Conservation (phyloP, 2,797 vertebrate genomes). For the Girardinus metallicus region DNA sequence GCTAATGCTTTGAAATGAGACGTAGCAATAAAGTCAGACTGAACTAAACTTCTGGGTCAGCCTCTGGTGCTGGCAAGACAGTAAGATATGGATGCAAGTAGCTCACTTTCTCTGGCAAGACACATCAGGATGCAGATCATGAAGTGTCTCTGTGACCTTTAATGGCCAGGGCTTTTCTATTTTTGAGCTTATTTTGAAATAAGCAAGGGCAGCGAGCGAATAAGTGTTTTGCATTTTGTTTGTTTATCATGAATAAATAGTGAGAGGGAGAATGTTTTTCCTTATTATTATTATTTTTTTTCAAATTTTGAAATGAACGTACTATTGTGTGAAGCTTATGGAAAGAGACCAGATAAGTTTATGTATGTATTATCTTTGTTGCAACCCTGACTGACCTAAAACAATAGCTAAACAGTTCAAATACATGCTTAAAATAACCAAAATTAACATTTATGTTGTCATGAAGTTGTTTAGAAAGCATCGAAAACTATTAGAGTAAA, state of each 20-base stretch:
- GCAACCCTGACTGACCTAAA: not conserved
- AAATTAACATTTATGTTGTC: not conserved
- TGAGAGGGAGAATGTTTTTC: not conserved
- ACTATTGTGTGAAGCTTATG: too few species aligned
- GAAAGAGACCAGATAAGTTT: too few species aligned
- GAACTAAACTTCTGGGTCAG: not conserved
- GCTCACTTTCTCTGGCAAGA: not conserved
- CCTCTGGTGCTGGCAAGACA: not conserved
- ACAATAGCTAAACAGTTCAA: not conserved
- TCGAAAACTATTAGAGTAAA: not conserved
- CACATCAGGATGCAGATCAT: not conserved
- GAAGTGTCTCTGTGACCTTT: not conserved
- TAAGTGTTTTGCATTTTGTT: not conserved
- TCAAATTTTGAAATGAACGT: not conserved
- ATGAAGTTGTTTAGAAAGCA: not conserved
- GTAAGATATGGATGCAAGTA: not conserved
- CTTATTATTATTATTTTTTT: not conserved
- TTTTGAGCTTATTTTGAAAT: not conserved
- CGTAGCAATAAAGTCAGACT: not conserved
- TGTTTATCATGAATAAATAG: not conserved
- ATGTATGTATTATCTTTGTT: not conserved
- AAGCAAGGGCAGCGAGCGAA: not conserved
- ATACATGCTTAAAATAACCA: not conserved
- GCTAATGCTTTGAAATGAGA: not conserved
- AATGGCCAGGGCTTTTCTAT: not conserved